Evolutionary conservation across 2,888 invertebrate genomes (phyloP).

Genomic region (Bombylius major): DNA sequence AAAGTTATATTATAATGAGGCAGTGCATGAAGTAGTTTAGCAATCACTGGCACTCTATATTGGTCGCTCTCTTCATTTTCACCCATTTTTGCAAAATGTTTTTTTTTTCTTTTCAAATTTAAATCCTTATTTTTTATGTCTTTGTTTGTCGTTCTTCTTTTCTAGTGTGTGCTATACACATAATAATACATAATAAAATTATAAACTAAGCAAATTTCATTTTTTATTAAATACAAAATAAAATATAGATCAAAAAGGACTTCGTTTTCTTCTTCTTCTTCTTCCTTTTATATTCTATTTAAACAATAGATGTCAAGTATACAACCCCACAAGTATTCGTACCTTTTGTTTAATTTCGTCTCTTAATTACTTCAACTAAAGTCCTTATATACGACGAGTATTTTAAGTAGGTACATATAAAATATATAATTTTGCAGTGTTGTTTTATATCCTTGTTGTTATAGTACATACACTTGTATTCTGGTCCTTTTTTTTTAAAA

Average conservation of each 20-base stretch:
- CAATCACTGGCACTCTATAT: slow-evolving; percentile 73
- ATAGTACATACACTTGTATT: neutral
- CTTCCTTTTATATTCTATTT: neutral
- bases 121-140: neutral
- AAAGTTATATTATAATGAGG: slow-evolving; percentile 88
- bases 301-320: neutral
- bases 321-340: neutral
- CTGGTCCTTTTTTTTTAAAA: neutral
- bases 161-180: neutral
- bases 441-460: neutral
- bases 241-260: too few relatives aligned
- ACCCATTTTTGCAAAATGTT: slow-evolving; percentile 6
- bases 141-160: neutral
- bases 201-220: too few relatives aligned
- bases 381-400: neutral
- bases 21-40: slow-evolving; percentile 74
- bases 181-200: too few relatives aligned
- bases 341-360: neutral
- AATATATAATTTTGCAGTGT: neutral
- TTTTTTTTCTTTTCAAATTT: neutral
- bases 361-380: neutral
- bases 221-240: too few relatives aligned
- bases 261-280: too few relatives aligned
- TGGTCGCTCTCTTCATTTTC: slow-evolving; percentile 46
- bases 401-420: neutral